These are phyloP conservation scores for Microcaecilia unicolor DNA, from an alignment of 2,797 vertebrate genomes.

Conservation along the genomic window DNA sequence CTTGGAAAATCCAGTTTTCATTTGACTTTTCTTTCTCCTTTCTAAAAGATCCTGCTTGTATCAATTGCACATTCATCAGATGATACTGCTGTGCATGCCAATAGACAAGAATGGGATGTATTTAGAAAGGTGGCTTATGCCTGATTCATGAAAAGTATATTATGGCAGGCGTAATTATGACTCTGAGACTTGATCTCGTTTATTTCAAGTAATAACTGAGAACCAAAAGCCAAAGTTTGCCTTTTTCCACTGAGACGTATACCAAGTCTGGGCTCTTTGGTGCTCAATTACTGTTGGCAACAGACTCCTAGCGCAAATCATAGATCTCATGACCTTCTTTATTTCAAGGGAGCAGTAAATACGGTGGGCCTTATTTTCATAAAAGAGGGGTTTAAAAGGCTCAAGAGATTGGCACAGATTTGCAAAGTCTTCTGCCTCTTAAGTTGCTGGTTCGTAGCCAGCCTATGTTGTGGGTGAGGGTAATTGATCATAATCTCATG, in stretches of 20 bases:
- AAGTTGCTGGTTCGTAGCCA: no score
- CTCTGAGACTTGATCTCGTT: background rate
- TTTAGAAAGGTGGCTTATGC: constrained; percentile 3
- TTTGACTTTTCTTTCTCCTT: constrained; percentile 1
- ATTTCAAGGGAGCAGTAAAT: constrained; percentile 38
- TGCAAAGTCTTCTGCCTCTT: no score
- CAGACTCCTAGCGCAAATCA: constrained; percentile 1
- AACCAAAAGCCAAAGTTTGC: constrained; percentile 1
- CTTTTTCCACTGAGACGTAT: constrained; percentile 16
- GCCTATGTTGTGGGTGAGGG: no score
- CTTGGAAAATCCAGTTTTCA: constrained; percentile 8
- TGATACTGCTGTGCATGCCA: background rate
- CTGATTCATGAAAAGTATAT: background rate
- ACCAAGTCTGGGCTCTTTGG: constrained; percentile 11
- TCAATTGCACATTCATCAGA: constrained; percentile 6
- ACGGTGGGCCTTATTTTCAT: no score
- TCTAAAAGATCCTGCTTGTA: constrained; percentile 1
- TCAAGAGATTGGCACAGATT: no score
- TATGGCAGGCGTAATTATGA: background rate
- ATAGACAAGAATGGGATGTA: background rate
- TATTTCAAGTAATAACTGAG: background rate
- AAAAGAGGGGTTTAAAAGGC: no score
- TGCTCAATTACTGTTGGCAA: constrained; percentile 28
- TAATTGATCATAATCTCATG: no score
- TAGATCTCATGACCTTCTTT: constrained; percentile 30